These are phyloP conservation scores for Helarctos malayanus DNA, from an alignment of 2,797 vertebrate species.

Conservation along the genomic window DNA sequence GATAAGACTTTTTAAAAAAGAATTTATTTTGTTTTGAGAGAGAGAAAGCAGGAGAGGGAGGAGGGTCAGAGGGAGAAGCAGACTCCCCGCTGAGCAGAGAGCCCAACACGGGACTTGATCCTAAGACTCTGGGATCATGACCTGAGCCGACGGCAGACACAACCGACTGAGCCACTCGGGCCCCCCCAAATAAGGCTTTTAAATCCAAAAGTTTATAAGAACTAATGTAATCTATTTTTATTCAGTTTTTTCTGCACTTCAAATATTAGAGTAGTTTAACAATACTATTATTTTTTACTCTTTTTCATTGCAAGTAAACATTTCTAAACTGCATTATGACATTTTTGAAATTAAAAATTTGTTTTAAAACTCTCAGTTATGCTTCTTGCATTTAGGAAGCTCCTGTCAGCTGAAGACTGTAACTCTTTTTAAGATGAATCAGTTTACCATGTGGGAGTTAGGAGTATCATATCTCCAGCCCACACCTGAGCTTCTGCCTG, in stretches of 20 bases:
- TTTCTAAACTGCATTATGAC: background rate
- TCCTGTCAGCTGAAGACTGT: background rate
- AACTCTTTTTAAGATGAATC: too few species aligned
- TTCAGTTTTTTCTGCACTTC: slow-evolving; percentile 23
- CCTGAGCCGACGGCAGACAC: too few species aligned
- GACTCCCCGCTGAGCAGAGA: too few species aligned
- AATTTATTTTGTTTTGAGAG: too few species aligned
- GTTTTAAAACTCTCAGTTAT: background rate
- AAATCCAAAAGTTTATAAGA: background rate
- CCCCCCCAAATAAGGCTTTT: background rate
- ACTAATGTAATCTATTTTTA: background rate
- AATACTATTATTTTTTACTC: slow-evolving; percentile 8
- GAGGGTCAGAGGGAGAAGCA: too few species aligned
- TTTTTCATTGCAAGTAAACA: background rate
- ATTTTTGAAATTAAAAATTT: slow-evolving; percentile 51
- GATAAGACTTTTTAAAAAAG: background rate
- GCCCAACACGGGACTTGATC: too few species aligned
- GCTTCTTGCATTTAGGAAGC: background rate
- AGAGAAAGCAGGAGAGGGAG: too few species aligned
- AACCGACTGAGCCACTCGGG: too few species aligned
- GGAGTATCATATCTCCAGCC: background rate
- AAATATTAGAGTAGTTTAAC: background rate
- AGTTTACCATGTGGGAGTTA: background rate
- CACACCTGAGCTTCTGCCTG: background rate
- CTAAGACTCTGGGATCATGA: too few species aligned